Evolutionary conservation across 2,113 vertebrate species (phyloP).

Genomic region (Kobus ellipsiprymnus): DNA sequence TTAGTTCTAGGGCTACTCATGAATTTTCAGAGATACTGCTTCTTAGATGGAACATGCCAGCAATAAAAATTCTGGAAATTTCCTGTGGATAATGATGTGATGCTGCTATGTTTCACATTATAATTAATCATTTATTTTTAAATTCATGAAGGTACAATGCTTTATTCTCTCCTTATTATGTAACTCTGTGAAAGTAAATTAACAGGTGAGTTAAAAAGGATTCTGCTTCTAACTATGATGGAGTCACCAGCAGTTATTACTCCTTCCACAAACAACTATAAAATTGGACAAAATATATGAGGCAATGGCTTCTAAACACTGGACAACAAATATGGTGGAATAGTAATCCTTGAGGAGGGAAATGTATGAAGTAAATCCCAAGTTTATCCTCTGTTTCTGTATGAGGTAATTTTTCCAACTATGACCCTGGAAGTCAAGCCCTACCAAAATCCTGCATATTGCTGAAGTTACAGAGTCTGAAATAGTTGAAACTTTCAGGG

Average conservation of each 20-base stretch:
- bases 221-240: not conserved
- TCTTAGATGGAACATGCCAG: not conserved
- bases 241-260: not conserved
- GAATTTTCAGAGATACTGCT: constrained; percentile 10
- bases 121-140: not conserved
- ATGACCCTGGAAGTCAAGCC: not conserved
- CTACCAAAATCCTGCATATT: not conserved
- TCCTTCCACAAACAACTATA: not conserved
- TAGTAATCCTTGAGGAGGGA: not conserved
- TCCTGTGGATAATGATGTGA: not conserved
- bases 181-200: not conserved
- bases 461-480: not conserved
- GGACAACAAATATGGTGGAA: not conserved
- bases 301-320: not conserved
- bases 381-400: not conserved
- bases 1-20: not conserved
- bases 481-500: not conserved
- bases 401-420: not conserved
- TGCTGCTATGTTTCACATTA: not conserved
- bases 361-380: not conserved
- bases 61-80: not conserved
- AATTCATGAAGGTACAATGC: not conserved
- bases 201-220: not conserved
- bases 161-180: not conserved
- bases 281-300: not conserved